Conservation (phyloP, 2,888 invertebrate genomes). For the Tetramorium bicarinatum region DNA sequence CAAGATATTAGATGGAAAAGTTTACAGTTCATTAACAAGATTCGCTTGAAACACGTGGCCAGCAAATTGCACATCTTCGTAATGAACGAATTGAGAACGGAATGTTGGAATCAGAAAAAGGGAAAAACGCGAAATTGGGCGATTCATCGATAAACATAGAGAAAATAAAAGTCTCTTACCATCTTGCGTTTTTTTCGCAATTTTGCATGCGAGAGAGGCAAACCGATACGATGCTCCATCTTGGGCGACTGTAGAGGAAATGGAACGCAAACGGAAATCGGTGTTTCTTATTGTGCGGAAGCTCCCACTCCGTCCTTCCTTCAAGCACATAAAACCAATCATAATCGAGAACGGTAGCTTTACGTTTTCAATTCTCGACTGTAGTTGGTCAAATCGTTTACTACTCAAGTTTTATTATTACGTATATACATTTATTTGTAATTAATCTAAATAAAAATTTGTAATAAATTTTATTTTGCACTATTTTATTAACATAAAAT, state of each 20-base stretch:
- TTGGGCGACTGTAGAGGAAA: neutral
- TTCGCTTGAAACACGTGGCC: neutral
- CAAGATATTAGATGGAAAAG: neutral
- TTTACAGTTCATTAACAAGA: neutral
- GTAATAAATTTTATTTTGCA: neutral
- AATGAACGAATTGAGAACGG: neutral
- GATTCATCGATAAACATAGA: neutral
- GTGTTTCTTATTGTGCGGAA: neutral
- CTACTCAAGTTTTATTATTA: neutral
- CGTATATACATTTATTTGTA: neutral
- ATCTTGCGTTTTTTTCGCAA: neutral
- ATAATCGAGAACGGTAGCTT: neutral
- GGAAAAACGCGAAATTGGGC: neutral
- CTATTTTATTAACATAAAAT: neutral
- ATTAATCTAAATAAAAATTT: neutral
- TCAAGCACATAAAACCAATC: neutral
- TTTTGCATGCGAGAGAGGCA: neutral
- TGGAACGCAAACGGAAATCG: neutral
- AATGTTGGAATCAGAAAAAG: neutral
- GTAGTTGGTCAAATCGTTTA: neutral
- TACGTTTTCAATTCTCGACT: neutral
- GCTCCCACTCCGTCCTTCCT: too few species aligned
- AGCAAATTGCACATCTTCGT: neutral
- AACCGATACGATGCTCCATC: neutral
- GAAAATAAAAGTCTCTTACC: constrained; percentile 1